phyloP scores from a whole-genome alignment of 2,797 vertebrate genomes.

The Sebastes dallii region DNA sequence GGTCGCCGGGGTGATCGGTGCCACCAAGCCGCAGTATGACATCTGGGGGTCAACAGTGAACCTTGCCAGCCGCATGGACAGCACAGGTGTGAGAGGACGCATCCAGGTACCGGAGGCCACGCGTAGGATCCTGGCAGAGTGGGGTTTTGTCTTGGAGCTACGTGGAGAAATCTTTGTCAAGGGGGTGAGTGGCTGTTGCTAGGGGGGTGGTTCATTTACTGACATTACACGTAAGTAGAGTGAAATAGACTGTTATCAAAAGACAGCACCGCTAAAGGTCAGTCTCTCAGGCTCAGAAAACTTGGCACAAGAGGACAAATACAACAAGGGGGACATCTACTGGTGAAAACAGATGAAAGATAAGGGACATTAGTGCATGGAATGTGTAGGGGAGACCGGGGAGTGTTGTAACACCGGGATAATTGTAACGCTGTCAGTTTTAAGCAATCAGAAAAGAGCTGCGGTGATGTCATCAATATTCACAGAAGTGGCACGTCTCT shows the following conservation, averaged over 20 bases:
- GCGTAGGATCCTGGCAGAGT: slow-evolving; percentile 72
- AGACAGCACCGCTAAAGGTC: too few relatives aligned
- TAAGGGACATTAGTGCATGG: background rate
- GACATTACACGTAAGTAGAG: background rate
- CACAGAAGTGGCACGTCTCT: too few relatives aligned
- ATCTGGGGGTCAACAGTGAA: slow-evolving; percentile 87
- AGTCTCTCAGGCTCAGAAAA: too few relatives aligned
- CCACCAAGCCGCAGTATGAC: slow-evolving; percentile 85
- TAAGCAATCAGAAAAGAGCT: too few relatives aligned
- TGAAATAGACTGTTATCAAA: background rate
- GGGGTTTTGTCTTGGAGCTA: slow-evolving; percentile 82
- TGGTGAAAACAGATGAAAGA: slow-evolving; percentile 16
- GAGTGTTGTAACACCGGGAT: too few relatives aligned
- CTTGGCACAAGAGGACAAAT: background rate
- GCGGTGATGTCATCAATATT: too few relatives aligned
- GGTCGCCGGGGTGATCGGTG: slow-evolving; percentile 83
- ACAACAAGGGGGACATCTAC: slow-evolving; percentile 32
- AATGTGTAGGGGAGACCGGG: too few relatives aligned
- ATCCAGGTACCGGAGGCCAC: slow-evolving; percentile 84
- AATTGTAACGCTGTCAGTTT: too few relatives aligned
- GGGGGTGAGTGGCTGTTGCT: slow-evolving; percentile 68
- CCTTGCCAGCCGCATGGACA: slow-evolving; percentile 86
- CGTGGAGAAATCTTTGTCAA: slow-evolving; percentile 85
- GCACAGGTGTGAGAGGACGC: slow-evolving; percentile 80
- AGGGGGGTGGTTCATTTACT: too few relatives aligned